A percentile compares a stretch with the other conserved stretches of the same genome.
Evolutionary conservation across 2,888 invertebrate species (phyloP).

Genomic region (Odontocerum albicorne): DNA sequence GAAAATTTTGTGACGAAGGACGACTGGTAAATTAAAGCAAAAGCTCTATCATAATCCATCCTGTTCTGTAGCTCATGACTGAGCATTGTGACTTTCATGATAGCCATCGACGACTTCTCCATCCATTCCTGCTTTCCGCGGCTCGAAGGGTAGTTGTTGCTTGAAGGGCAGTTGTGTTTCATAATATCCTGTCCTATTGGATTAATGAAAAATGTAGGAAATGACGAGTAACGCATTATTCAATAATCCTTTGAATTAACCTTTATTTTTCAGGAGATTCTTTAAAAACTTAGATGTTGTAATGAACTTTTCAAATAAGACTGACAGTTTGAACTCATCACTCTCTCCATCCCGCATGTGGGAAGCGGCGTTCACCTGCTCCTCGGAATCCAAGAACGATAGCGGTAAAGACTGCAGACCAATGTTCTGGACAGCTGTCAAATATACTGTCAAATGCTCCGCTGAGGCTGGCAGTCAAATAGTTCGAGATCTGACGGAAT

Average conservation of each 20-base stretch:
- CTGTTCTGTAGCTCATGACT: no score
- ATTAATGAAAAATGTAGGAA: background rate
- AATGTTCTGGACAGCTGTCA: conserved; percentile 44
- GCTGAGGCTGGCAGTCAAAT: conserved; percentile 45
- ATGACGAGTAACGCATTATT: background rate
- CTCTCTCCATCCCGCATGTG: conserved; percentile 25
- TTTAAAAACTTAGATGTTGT: conserved; percentile 48
- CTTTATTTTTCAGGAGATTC: conserved; percentile 36
- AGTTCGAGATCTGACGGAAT: conserved; percentile 45
- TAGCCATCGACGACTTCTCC: no score
- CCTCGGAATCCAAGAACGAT: background rate
- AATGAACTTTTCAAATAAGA: conserved; percentile 41
- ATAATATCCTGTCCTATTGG: no score
- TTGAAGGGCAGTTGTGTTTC: no score
- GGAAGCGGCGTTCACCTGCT: conserved; percentile 26
- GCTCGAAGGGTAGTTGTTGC: no score
- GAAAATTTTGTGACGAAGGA: no score
- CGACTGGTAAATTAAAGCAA: no score
- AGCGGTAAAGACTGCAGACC: conserved; percentile 40
- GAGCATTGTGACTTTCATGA: no score
- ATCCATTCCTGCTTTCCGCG: no score
- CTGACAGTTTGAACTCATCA: conserved; percentile 28
- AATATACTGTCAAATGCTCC: conserved; percentile 44
- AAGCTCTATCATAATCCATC: no score
- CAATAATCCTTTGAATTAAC: background rate